Conservation (phyloP, 1,140 invertebrate genomes). For the Chrysoperla carnea region DNA sequence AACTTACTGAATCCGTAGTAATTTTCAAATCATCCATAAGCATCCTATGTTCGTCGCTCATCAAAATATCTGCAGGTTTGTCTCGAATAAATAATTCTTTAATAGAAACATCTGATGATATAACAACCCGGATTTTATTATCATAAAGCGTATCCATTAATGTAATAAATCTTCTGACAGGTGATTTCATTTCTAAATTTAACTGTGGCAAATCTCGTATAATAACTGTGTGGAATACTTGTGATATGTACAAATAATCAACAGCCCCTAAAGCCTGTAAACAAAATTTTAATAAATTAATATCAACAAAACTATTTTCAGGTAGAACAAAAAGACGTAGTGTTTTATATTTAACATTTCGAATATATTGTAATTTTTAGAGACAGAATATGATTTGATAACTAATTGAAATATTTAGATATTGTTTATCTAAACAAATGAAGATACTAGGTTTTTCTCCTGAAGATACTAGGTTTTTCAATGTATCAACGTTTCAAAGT, state of each 20-base stretch:
- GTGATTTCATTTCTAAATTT: conserved; percentile 56
- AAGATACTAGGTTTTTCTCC: no score
- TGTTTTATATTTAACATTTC: no score
- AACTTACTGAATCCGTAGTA: conserved; percentile 22
- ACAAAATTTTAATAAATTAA: conserved; percentile 8
- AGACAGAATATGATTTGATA: no score
- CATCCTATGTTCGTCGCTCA: conserved; percentile 56
- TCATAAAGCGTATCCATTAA: conserved; percentile 96
- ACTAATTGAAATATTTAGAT: no score
- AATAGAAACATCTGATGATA: conserved; percentile 53
- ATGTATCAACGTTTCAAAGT: no score
- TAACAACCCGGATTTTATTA: conserved; percentile 55
- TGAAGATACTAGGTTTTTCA: no score
- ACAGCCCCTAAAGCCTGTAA: conserved; percentile 74
- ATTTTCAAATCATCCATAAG: conserved; percentile 91
- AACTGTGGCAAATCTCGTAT: conserved; percentile 79
- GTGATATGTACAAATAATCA: conserved; percentile 83
- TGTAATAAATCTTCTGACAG: conserved; percentile 87
- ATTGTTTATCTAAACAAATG: no score
- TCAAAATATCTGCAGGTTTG: conserved; percentile 25
- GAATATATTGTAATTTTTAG: no score
- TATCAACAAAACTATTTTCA: conserved; percentile 2
- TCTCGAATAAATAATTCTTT: conserved; percentile 55
- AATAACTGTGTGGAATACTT: conserved; percentile 88
- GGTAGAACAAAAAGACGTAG: no score